A percentile compares a stretch with the other conserved stretches of the same genome.
Conservation (phyloP, 2,888 invertebrate species). For the Diplazon laetatorius region DNA sequence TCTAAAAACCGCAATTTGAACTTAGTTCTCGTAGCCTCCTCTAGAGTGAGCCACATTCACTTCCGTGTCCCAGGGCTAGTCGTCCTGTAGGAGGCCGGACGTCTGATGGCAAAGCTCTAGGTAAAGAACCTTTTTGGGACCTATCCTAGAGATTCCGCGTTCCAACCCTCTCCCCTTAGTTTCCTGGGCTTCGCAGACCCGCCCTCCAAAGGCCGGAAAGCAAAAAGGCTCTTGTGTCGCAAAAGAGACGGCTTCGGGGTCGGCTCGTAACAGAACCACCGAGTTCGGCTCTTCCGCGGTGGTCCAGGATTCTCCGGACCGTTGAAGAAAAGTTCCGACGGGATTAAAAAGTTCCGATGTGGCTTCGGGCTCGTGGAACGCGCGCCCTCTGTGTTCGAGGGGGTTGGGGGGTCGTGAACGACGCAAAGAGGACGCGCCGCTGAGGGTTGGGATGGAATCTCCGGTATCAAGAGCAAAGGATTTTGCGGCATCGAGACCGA, state of each 20-base stretch:
- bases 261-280: neutral
- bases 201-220: neutral
- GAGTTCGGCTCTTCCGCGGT: constrained; percentile 15
- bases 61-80: constrained; percentile 16
- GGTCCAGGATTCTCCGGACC: constrained; percentile 28
- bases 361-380: constrained; percentile 5
- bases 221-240: constrained; percentile 42
- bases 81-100: constrained; percentile 35
- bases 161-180: neutral
- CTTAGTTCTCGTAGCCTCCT: no score
- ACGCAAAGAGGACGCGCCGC: constrained; percentile 14
- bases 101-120: constrained; percentile 21
- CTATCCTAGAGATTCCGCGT: no score
- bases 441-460: constrained; percentile 19
- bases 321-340: constrained; percentile 61
- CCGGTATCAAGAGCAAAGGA: constrained; percentile 45
- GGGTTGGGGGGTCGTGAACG: constrained; percentile 53
- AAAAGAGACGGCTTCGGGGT: neutral
- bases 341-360: constrained; percentile 60
- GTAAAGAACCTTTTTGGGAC: constrained; percentile 44
- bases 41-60: constrained; percentile 49
- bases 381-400: no score
- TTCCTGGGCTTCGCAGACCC: neutral
- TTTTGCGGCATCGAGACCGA: constrained; percentile 65
- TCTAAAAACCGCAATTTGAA: constrained; percentile 55